phyloP scores from a whole-genome alignment of 2,797 vertebrate species.

The Gastrophryne carolinensis region DNA sequence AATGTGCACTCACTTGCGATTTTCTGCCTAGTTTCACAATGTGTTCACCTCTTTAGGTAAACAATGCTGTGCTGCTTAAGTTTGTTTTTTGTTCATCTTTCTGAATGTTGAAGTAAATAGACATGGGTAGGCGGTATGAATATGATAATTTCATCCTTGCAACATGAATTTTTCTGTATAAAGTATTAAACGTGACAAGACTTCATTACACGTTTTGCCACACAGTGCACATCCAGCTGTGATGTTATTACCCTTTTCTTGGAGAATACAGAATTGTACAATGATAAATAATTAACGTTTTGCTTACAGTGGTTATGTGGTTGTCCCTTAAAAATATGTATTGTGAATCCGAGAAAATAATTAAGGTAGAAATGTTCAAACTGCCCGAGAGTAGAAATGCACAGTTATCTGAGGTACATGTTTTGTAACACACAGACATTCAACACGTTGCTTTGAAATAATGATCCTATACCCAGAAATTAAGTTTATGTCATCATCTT shows the following conservation, averaged over 20 bases:
- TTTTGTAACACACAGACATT: too few relatives aligned
- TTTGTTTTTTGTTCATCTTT: background rate
- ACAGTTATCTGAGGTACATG: too few relatives aligned
- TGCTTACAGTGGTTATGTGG: conserved; percentile 5
- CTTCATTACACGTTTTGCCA: conserved; percentile 18
- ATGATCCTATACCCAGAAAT: too few relatives aligned
- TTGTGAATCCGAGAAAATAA: conserved; percentile 29
- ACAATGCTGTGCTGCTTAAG: background rate
- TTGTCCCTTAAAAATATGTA: conserved; percentile 13
- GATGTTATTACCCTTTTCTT: conserved; percentile 42
- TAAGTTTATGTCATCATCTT: too few relatives aligned
- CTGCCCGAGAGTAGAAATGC: background rate
- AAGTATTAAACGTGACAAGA: conserved; percentile 42
- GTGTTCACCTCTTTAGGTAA: background rate
- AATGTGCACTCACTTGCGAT: too few relatives aligned
- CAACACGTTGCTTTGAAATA: too few relatives aligned
- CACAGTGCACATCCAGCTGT: conserved; percentile 29
- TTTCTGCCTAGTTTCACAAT: background rate
- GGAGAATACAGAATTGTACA: conserved; percentile 23
- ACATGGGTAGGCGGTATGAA: background rate
- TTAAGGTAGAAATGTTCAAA: conserved; percentile 30
- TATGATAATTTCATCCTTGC: conserved; percentile 28
- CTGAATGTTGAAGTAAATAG: conserved; percentile 13
- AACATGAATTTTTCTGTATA: conserved; percentile 31
- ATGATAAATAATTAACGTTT: conserved; percentile 34